Base-by-base conservation (phyloP, 1,140 invertebrate species). In the Drosophila littoralis region DNA sequence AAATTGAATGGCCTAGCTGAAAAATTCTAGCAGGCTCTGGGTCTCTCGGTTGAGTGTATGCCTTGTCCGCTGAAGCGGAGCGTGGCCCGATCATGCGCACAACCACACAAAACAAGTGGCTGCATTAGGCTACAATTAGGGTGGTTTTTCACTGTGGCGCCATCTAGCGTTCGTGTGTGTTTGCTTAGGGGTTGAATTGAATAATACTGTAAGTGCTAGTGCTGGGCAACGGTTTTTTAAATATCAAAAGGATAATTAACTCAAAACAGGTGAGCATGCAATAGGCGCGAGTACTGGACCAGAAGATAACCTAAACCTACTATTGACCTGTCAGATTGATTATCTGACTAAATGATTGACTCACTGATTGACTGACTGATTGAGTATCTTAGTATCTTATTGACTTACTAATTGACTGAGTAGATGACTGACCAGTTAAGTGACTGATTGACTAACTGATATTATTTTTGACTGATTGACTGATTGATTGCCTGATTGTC, bases 1-100 rank as follows among this genome's bases (percentile, higher is more conserved):
- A 89, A 89, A 90, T 89, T 78, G 75, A 79, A 86, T 88, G 75
- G 7, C 22, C 52, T 61, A 28, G 69, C 69, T 81, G 68, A 83
- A 79, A 28, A 82, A 72, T 79, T 88, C 75, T 76, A 48, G 63
- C 68, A 67, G 43, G 54, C 67, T 32, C 59, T 33, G 38, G 36
- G 60, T 35, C 46, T 54, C 58, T 55, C 59, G 52, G 67, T 54
- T 82, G 70, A 69, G 64, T 79, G 77, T 79, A 54, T 46, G 60
- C 77, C 68, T 76, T 73, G 69, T 32, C 45, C 33, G 67, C 33
- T 72, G 51, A 68, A 84, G 48, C 81, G 48, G 33, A 72, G 64
- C 32, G 54, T 36, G 54, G 63, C 35, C 13, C 46, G 64, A 38
- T 63, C 83, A 77, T 89, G 83, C 83, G 83, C 83, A 75, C 22